Conservation (phyloP, 1,140 invertebrate genomes). For the Bombus sibiricus region DNA sequence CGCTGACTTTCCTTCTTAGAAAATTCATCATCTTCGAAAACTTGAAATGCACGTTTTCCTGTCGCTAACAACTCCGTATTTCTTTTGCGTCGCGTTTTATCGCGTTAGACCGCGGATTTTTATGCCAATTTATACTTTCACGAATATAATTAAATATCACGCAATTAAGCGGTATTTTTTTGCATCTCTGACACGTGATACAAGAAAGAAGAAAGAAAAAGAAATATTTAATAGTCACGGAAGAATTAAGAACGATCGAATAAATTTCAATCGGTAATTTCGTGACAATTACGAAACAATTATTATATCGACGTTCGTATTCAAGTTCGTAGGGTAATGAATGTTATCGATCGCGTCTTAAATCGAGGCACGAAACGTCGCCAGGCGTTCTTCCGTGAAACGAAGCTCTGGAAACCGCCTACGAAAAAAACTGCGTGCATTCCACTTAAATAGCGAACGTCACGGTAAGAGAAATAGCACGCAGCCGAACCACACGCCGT, state of each 20-base stretch:
- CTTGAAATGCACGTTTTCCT: no score
- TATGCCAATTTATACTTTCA: no score
- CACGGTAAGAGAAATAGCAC: conserved; percentile 63
- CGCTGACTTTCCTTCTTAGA: neutral
- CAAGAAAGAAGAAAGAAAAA: no score
- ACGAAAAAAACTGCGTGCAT: conserved; percentile 35
- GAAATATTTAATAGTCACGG: neutral
- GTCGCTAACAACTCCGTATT: no score
- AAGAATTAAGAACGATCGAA: neutral
- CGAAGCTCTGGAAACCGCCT: neutral
- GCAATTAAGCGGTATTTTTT: no score
- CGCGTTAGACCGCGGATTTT: no score
- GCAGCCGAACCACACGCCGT: conserved; percentile 49
- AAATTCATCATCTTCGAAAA: no score
- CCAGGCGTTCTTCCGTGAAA: neutral
- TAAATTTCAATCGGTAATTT: neutral
- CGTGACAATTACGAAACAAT: neutral
- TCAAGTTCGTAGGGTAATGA: neutral
- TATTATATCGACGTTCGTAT: neutral
- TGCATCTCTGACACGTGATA: no score
- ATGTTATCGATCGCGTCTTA: neutral
- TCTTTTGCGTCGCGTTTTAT: no score
- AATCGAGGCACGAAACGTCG: conserved; percentile 5
- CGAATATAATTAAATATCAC: no score
- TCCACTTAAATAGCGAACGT: conserved; percentile 50